phyloP scores from a whole-genome alignment of 2,797 vertebrate species.

The Anableps anableps region DNA sequence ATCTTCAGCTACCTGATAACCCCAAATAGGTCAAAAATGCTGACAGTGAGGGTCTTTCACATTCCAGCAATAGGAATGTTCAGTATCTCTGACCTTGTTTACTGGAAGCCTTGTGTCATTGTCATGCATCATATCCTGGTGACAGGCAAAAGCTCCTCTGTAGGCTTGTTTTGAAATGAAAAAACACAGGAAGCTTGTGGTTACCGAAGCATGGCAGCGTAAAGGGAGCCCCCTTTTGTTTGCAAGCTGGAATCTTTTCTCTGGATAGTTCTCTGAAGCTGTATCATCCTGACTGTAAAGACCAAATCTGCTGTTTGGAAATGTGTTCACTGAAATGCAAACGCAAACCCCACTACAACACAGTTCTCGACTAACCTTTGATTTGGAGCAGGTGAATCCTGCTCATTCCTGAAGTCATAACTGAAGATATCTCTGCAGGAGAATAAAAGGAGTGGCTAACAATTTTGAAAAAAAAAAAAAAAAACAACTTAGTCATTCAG shows the following conservation, averaged over 20 bases:
- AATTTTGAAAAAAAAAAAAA: not conserved
- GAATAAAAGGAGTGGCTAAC: not conserved
- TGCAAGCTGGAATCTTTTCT: constrained; percentile 12
- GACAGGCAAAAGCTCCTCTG: constrained; percentile 32
- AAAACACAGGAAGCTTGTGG: constrained; percentile 44
- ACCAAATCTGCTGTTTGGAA: not conserved
- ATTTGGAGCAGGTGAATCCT: not conserved
- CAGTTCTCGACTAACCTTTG: not conserved
- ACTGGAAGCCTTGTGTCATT: constrained; percentile 42
- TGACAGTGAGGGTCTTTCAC: constrained; percentile 39
- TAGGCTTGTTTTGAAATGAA: constrained; percentile 31
- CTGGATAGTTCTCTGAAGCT: constrained; percentile 20
- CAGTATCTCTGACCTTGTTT: constrained; percentile 35
- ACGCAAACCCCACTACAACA: not conserved
- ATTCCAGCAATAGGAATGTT: constrained; percentile 61
- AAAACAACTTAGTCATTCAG: not conserved
- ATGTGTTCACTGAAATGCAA: not conserved
- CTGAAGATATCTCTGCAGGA: not conserved
- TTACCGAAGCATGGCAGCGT: constrained; percentile 20
- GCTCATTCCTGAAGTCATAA: not conserved
- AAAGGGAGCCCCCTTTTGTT: constrained; percentile 23
- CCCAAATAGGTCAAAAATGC: constrained; percentile 7
- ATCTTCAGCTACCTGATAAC: constrained; percentile 43
- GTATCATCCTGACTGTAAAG: constrained; percentile 11
- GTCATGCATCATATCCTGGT: constrained; percentile 59